phyloP scores from a whole-genome alignment of 2,113 vertebrate genomes.

The Neopipo cinnamomea region DNA sequence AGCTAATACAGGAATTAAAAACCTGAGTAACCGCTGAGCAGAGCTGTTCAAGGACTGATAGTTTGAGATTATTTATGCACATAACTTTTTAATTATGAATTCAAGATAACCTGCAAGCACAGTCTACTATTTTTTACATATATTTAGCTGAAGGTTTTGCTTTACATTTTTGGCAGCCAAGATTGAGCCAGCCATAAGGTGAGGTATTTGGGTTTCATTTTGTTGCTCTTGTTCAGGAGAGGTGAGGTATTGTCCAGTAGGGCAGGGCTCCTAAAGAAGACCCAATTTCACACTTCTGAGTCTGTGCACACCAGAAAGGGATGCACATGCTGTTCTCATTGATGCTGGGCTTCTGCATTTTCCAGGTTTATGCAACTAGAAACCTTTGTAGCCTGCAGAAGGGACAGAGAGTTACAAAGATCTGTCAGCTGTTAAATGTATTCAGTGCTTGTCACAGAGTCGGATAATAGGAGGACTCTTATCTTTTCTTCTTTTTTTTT shows the following conservation, averaged over 20 bases:
- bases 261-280: neutral
- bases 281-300: neutral
- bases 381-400: neutral
- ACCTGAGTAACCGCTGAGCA: neutral
- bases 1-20: neutral
- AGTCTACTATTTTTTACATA: neutral
- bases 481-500: rapidly evolving
- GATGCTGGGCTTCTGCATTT: neutral
- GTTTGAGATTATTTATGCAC: neutral
- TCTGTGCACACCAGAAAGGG: neutral
- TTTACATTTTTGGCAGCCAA: neutral
- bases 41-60: neutral
- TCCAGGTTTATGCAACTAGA: neutral
- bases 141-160: neutral
- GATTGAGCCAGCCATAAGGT: neutral
- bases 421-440: neutral
- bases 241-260: neutral
- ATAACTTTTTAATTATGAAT: neutral
- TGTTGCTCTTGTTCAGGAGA: neutral
- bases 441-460: neutral
- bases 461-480: neutral
- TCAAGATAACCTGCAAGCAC: neutral
- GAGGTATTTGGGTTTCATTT: neutral
- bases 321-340: neutral
- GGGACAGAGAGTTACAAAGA: neutral